phyloP scores from a whole-genome alignment of 2,113 vertebrate species.

The Mandrillus leucophaeus region DNA sequence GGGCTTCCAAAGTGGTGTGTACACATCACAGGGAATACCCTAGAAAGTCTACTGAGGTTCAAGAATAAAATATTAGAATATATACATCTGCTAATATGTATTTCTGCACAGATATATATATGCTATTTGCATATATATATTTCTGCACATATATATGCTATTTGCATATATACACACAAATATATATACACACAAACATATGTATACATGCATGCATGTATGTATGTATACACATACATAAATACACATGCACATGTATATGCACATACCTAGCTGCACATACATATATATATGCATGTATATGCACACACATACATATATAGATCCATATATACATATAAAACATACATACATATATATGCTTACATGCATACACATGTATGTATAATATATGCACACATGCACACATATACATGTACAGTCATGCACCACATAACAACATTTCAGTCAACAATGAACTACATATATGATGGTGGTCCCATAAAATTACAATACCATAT shows the following conservation, averaged over 20 bases:
- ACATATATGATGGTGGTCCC: not conserved
- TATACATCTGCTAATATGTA: not conserved
- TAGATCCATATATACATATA: too few relatives aligned
- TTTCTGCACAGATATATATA: not conserved
- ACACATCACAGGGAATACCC: not conserved
- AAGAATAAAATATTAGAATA: constrained; percentile 4
- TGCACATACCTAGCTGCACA: not conserved
- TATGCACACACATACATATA: too few relatives aligned
- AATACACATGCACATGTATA: not conserved
- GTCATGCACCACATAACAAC: not conserved
- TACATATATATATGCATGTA: not conserved
- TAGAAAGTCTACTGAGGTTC: not conserved
- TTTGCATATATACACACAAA: not conserved
- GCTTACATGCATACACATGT: not conserved
- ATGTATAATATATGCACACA: not conserved
- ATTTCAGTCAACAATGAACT: not conserved
- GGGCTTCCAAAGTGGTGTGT: not conserved
- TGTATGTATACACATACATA: not conserved
- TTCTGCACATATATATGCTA: not conserved
- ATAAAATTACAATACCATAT: not conserved
- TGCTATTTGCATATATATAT: not conserved
- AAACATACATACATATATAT: not conserved
- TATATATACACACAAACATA: not conserved
- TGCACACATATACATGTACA: not conserved
- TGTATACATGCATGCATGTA: too few relatives aligned